These are phyloP conservation scores for Noctilio leporinus DNA, from an alignment of 2,113 vertebrate species.

Conservation along the genomic window DNA sequence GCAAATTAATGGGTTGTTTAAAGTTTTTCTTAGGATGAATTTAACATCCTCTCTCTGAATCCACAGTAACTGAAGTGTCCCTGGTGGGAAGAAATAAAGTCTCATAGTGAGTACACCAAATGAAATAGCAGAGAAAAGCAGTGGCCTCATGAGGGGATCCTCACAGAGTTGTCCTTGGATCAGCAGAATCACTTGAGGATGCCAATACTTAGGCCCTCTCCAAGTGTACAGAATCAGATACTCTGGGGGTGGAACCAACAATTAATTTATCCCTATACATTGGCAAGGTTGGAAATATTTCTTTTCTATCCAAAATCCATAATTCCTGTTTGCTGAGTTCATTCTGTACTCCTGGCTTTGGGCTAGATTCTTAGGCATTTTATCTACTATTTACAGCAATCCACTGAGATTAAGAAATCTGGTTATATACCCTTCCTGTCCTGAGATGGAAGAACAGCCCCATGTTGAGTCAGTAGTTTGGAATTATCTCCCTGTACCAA, in stretches of 20 bases:
- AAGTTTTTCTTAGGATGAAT: neutral
- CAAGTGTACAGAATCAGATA: neutral
- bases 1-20: neutral
- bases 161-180: too few relatives aligned
- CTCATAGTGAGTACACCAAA: neutral
- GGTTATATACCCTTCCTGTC: neutral
- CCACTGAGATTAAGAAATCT: neutral
- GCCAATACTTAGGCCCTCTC: neutral
- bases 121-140: neutral
- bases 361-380: neutral
- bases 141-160: fast-evolving
- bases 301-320: neutral
- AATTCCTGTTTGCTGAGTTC: neutral
- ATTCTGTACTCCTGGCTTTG: neutral
- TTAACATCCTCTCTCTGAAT: neutral
- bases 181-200: neutral
- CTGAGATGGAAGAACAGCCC: neutral
- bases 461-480: neutral
- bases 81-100: neutral
- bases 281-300: neutral
- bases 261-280: neutral
- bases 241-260: neutral
- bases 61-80: neutral
- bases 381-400: neutral
- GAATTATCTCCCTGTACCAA: neutral